phyloP scores from a whole-genome alignment of 2,797 vertebrate genomes.

The Taenioides sp. region DNA sequence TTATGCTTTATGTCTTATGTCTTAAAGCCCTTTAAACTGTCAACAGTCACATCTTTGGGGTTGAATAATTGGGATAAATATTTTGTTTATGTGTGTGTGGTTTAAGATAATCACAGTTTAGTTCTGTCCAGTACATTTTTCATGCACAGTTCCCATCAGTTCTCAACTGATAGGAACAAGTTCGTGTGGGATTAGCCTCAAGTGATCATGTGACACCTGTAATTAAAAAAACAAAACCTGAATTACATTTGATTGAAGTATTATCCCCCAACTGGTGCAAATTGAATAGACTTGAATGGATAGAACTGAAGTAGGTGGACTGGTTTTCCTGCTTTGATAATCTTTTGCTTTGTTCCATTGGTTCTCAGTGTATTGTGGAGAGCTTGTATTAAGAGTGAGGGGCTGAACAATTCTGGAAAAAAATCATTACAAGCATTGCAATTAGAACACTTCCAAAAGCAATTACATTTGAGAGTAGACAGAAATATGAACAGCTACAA shows the following conservation, averaged over 20 bases:
- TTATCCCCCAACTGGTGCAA: neutral
- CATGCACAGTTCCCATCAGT: neutral
- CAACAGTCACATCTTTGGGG: no score
- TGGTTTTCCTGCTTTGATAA: neutral
- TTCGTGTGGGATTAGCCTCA: neutral
- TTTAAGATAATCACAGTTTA: neutral
- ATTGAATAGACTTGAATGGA: neutral
- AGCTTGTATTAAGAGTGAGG: no score
- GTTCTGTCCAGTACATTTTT: neutral
- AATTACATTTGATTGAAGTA: neutral
- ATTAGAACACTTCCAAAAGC: no score
- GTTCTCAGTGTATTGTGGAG: no score
- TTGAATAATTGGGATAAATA: no score
- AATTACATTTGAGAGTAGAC: no score
- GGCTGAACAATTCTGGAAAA: no score
- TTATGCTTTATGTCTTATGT: no score
- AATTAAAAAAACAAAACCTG: neutral
- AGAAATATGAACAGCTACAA: no score
- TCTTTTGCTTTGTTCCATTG: neutral
- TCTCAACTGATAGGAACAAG: neutral
- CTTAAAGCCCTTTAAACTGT: no score
- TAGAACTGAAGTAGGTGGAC: neutral
- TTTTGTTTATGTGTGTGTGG: no score
- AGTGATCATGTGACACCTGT: neutral
- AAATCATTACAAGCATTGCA: no score